Evolutionary conservation across 1,140 invertebrate genomes (phyloP), one percentile per base, ranked within the genome.

Genomic region (Samia ricini): DNA sequence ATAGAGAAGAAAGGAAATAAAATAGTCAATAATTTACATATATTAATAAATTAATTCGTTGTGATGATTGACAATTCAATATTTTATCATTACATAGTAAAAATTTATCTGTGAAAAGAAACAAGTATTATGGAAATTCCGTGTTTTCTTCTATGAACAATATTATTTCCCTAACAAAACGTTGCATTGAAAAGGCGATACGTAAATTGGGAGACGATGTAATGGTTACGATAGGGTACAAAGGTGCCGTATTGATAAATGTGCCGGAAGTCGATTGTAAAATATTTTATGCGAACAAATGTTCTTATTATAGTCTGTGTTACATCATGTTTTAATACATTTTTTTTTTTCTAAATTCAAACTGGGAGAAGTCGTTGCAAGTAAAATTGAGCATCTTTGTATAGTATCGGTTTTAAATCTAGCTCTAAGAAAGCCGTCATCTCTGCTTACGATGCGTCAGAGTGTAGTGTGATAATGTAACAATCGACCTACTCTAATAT

Each of bases 161-260:
- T 21, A 23, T 52, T 21, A 21, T 52, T 52, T 52, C 50, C 19
- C 50, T 12, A 21, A 20, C 22, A 52, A 52, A 52, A 52, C 50
- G 6, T 52, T 20, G 20, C 22, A 52, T 52, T 52, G 33, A 12
- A 42, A 42, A 42, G 10, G 33, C 33, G 8, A 42, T 42, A 42
- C 33, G 33, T 42, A 42, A 42, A 42, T 42, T 42, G 33, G 33
- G 33, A 15, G 33, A 42, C 33, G 33, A 42, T 42, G 33, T 42
- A 42, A 42, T 42, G 33, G 33, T 15, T 42, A 15, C 12, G 33
- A 42, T 42, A 42, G 33, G 10, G 33, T 12, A 15, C 33, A 42
- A 42, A 42, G 33, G 33, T 42, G 33, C 3, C 33, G 33, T 42
- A 42, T 42, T 42, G 33, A 42, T 42, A 42, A 42, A 42, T 42